A percentile compares a stretch with the other conserved stretches of the same genome.
phyloP scores from a whole-genome alignment of 2,113 vertebrate genomes.

The Tautogolabrus adspersus region DNA sequence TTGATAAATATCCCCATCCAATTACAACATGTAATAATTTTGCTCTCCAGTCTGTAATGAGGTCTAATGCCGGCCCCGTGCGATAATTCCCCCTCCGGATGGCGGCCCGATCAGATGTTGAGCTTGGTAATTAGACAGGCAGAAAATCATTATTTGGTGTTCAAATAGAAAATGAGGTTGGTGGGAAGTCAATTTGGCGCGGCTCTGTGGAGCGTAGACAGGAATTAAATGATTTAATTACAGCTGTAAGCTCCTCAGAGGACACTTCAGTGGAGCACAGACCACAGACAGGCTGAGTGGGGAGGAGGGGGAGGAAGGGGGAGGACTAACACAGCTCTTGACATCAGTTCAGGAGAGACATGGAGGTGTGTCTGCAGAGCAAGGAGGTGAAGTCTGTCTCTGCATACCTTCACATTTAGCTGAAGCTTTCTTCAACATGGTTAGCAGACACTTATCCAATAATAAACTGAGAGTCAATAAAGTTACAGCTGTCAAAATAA shows the following conservation, averaged over 20 bases:
- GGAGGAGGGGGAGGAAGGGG: slow-evolving; percentile 48
- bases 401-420: too few relatives aligned
- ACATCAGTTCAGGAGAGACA: slow-evolving; percentile 68
- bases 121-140: slow-evolving; percentile 97
- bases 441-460: too few relatives aligned
- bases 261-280: slow-evolving; percentile 94
- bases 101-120: slow-evolving; percentile 95
- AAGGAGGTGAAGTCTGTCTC: neutral
- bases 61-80: slow-evolving; percentile 94
- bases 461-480: too few relatives aligned
- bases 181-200: slow-evolving; percentile 96
- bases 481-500: too few relatives aligned
- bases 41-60: slow-evolving; percentile 97
- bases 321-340: slow-evolving; percentile 80
- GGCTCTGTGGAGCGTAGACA: slow-evolving; percentile 94
- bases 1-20: slow-evolving; percentile 93
- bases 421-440: too few relatives aligned
- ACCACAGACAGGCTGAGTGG: slow-evolving; percentile 77
- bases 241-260: slow-evolving; percentile 98
- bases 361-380: neutral
- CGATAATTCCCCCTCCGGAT: slow-evolving; percentile 95
- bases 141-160: slow-evolving; percentile 99
- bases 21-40: slow-evolving; percentile 99
- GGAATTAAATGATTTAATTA: slow-evolving; percentile 99
- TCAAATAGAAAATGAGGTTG: slow-evolving; percentile 98